Conservation (phyloP, 2,113 vertebrate genomes). For the Lipotes vexillifer region DNA sequence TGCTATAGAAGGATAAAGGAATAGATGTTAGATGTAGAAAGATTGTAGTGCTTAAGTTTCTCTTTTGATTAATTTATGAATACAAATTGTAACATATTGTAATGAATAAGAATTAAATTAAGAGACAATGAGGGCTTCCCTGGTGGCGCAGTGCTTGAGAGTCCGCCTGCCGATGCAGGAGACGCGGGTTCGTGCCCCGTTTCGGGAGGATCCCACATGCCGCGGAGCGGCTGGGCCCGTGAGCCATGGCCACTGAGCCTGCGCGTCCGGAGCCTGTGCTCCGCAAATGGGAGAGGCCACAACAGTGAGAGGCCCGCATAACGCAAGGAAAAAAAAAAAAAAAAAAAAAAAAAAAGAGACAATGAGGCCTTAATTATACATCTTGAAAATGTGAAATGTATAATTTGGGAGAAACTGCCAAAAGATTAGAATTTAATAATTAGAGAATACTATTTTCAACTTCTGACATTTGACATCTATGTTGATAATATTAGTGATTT, state of each 20-base stretch:
- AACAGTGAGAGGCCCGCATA: too few relatives aligned
- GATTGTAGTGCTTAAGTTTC: not conserved
- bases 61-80: constrained; percentile 14
- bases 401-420: not conserved
- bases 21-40: not conserved
- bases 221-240: too few relatives aligned
- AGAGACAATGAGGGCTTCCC: not conserved
- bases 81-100: constrained; percentile 10
- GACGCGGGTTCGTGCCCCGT: too few relatives aligned
- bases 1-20: not conserved
- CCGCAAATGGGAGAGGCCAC: too few relatives aligned
- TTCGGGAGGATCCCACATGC: too few relatives aligned
- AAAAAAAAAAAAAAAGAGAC: too few relatives aligned
- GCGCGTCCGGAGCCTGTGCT: too few relatives aligned
- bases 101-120: constrained; percentile 43
- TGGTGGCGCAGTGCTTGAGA: too few relatives aligned
- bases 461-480: not conserved
- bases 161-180: too few relatives aligned
- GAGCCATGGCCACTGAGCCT: too few relatives aligned
- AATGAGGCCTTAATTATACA: not conserved
- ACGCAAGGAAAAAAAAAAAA: too few relatives aligned
- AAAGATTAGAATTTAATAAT: not conserved
- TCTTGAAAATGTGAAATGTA: not conserved
- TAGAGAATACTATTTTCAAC: not conserved
- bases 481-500: not conserved